Evolutionary conservation across 2,113 vertebrate genomes (phyloP).

Genomic region (Cnemophilus loriae): DNA sequence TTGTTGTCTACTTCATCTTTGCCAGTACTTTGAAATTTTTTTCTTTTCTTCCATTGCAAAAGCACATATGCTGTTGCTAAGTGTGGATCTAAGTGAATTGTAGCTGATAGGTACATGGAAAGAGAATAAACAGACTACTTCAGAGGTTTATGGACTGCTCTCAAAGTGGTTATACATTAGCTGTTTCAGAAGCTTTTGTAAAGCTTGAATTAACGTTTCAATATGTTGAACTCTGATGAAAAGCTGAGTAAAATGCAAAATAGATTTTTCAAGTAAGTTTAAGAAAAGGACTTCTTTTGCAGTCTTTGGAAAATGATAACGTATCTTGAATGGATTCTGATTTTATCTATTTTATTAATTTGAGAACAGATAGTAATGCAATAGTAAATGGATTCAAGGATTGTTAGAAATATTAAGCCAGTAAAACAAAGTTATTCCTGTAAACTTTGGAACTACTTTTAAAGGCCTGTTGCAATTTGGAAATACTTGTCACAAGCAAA

Average conservation of each 20-base stretch:
- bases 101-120: background rate
- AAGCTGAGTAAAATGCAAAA: background rate
- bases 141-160: background rate
- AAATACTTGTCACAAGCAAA: background rate
- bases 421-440: background rate
- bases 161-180: background rate
- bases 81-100: background rate
- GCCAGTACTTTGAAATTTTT: background rate
- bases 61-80: background rate
- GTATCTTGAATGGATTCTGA: background rate
- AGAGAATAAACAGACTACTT: background rate
- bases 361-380: background rate
- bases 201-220: background rate
- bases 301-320: background rate
- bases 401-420: background rate
- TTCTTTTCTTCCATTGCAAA: background rate
- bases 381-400: background rate
- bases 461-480: background rate
- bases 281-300: background rate
- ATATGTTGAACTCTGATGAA: background rate
- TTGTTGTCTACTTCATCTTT: background rate
- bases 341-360: background rate
- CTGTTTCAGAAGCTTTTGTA: background rate
- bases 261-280: background rate
- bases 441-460: background rate